phyloP scores from a whole-genome alignment of 2,888 invertebrate genomes.

The Caenorhabditis japonica region DNA sequence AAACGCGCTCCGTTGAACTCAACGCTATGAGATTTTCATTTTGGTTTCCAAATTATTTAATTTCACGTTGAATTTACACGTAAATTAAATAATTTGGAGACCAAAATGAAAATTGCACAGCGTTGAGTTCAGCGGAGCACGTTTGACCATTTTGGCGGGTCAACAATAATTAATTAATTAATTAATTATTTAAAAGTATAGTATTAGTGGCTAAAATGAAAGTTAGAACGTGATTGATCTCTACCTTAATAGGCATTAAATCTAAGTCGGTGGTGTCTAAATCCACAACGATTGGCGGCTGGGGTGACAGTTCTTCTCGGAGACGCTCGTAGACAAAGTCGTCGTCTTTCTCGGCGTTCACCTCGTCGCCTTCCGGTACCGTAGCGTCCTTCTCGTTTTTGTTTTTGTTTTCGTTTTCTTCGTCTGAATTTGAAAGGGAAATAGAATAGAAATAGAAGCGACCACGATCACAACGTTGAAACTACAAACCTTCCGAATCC shows the following conservation, averaged over 20 bases:
- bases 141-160: too few relatives aligned
- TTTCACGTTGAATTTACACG: too few relatives aligned
- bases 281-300: constrained; percentile 62
- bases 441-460: neutral
- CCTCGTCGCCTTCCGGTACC: constrained; percentile 45
- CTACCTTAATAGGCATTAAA: constrained; percentile 49
- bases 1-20: too few relatives aligned
- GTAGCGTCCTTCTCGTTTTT: too few relatives aligned
- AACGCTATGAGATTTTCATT: too few relatives aligned
- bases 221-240: constrained; percentile 2
- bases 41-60: too few relatives aligned
- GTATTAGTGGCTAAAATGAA: constrained; percentile 6
- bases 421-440: constrained; percentile 46
- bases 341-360: constrained; percentile 48
- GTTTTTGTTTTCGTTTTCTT: constrained; percentile 45
- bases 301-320: constrained; percentile 68
- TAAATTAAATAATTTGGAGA: too few relatives aligned
- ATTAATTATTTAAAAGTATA: neutral
- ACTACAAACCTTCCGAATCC: constrained; percentile 49
- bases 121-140: too few relatives aligned
- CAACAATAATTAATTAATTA: neutral
- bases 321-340: constrained; percentile 71
- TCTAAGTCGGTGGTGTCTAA: constrained; percentile 52
- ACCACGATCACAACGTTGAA: neutral
- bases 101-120: too few relatives aligned